Percentiles rank a stretch among this genome's conserved stretches.
phyloP scores from a whole-genome alignment of 2,888 invertebrate genomes.

The Protonemura montana region DNA sequence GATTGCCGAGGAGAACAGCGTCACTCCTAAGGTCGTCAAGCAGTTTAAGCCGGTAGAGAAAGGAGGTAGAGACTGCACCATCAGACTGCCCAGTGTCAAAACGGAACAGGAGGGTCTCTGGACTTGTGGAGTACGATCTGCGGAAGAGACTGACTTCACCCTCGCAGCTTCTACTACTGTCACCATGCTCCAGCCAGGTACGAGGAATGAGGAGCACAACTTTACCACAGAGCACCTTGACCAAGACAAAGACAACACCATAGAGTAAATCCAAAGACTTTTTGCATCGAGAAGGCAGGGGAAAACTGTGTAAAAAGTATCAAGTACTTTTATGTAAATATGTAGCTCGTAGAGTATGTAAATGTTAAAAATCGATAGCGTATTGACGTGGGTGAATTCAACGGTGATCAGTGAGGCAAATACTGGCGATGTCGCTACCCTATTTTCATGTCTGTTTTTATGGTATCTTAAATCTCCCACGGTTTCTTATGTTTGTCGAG shows the following conservation, averaged over 20 bases:
- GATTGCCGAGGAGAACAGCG: slow-evolving; percentile 56
- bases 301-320: not conserved
- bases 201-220: slow-evolving; percentile 40
- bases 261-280: not conserved
- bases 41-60: slow-evolving; percentile 56
- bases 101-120: slow-evolving; percentile 58
- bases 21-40: slow-evolving; percentile 57
- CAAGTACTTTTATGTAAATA: not conserved
- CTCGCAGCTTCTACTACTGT: slow-evolving; percentile 58
- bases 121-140: slow-evolving; percentile 57
- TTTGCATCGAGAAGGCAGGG: not conserved
- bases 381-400: not conserved
- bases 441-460: not conserved
- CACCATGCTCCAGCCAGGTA: slow-evolving; percentile 59
- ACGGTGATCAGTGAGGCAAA: not conserved
- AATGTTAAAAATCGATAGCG: not conserved
- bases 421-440: too few species aligned
- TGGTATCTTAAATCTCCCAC: not conserved
- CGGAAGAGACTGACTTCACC: slow-evolving; percentile 56
- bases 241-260: not conserved
- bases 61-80: slow-evolving; percentile 58
- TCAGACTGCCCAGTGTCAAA: slow-evolving; percentile 56
- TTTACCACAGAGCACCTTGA: not conserved
- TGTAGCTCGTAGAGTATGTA: not conserved
- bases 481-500: not conserved